phyloP scores from a whole-genome alignment of 2,888 invertebrate genomes.

The Chromoteleia sp. region DNA sequence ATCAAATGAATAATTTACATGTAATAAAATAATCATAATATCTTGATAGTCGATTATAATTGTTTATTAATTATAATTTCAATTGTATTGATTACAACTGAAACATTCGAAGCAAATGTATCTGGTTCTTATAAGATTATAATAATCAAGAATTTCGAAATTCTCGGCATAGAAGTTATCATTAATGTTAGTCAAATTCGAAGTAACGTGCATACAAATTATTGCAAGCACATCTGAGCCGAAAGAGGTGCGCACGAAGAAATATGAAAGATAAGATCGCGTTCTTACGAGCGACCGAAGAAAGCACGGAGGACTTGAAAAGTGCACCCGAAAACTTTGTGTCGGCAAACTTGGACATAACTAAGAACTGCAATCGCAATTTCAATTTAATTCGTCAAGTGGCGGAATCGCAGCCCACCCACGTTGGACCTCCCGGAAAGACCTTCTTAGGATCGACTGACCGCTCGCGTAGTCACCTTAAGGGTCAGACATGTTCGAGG shows the following conservation, averaged over 20 bases:
- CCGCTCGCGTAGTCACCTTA: slow-evolving; percentile 32
- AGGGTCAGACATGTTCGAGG: slow-evolving; percentile 44
- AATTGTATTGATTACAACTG: no score
- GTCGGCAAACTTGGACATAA: slow-evolving; percentile 69
- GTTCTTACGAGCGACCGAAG: slow-evolving; percentile 18
- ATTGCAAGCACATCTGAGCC: slow-evolving; percentile 1
- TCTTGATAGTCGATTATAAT: no score
- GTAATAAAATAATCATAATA: no score
- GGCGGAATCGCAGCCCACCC: slow-evolving; percentile 41
- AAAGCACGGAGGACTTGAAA: slow-evolving; percentile 44
- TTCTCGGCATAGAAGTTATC: no score
- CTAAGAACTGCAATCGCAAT: slow-evolving; percentile 68
- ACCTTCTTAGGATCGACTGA: slow-evolving; percentile 40
- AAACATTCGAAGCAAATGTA: no score
- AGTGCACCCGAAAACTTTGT: slow-evolving; percentile 70
- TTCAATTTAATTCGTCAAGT: slow-evolving; percentile 69
- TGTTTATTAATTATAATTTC: no score
- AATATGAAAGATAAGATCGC: slow-evolving; percentile 48
- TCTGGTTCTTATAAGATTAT: no score
- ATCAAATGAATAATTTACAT: no score
- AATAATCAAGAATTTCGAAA: no score
- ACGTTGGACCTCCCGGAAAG: slow-evolving; percentile 19
- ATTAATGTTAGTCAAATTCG: neutral
- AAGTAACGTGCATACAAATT: slow-evolving; percentile 7
- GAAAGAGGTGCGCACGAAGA: slow-evolving; percentile 9